Evolutionary conservation across 2,113 vertebrate genomes (phyloP).

Genomic region (Glareola pratincola): DNA sequence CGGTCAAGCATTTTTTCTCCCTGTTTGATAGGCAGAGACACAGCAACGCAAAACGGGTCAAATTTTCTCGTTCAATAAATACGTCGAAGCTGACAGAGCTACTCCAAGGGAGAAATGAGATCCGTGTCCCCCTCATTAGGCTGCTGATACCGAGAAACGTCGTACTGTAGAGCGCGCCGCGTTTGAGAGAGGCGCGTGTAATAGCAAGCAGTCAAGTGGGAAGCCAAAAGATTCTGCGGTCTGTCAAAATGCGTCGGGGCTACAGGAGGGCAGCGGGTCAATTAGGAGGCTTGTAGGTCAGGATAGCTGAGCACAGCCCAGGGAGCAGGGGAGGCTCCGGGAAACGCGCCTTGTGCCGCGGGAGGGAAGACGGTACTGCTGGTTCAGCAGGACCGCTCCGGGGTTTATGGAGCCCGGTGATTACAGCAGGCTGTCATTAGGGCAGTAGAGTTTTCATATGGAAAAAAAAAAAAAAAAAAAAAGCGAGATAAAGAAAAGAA

Average conservation of each 20-base stretch:
- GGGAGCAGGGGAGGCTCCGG: background rate
- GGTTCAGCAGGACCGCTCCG: background rate
- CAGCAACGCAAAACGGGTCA: background rate
- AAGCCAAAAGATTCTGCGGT: background rate
- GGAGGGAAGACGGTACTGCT: constrained; percentile 2
- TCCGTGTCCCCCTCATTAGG: background rate
- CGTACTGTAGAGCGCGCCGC: background rate
- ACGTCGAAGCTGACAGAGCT: background rate
- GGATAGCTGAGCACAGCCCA: background rate
- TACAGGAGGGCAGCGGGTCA: background rate
- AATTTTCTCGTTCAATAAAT: background rate
- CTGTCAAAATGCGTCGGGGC: background rate
- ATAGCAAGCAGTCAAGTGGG: background rate
- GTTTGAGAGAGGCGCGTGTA: background rate
- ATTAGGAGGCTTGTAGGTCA: background rate
- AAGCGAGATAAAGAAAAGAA: background rate
- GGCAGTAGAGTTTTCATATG: background rate
- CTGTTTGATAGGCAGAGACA: background rate
- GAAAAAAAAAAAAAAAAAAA: background rate
- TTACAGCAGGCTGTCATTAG: constrained; percentile 27
- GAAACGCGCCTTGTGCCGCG: background rate
- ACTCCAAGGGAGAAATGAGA: background rate
- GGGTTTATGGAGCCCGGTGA: constrained; percentile 4
- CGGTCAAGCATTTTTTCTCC: background rate
- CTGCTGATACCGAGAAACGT: background rate